phyloP scores from a whole-genome alignment of 2,888 invertebrate species.

The Lasioglossum villosulum region DNA sequence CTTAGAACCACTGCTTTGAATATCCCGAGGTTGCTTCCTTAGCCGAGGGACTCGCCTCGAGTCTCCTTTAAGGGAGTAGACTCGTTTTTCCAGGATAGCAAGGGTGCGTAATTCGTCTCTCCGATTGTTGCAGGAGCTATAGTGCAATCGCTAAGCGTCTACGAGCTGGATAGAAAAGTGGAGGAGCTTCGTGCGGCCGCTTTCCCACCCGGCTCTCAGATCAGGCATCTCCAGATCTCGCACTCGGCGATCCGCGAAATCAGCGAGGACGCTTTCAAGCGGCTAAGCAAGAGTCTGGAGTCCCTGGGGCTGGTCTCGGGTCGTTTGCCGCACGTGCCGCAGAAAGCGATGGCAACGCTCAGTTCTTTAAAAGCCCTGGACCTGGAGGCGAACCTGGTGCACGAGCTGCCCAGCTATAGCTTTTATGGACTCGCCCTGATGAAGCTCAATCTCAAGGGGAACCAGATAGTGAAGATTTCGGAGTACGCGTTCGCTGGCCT shows the following conservation, averaged over 20 bases:
- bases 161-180: conserved; percentile 93
- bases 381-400: conserved; percentile 93
- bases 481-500: conserved; percentile 94
- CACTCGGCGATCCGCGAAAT: conserved; percentile 87
- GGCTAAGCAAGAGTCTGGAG: conserved; percentile 86
- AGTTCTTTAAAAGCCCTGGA: conserved; percentile 91
- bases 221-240: conserved; percentile 91
- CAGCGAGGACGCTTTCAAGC: conserved; percentile 82
- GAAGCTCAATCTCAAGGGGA: conserved; percentile 93
- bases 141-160: conserved; percentile 94
- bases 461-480: conserved; percentile 91
- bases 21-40: background rate
- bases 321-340: conserved; percentile 90
- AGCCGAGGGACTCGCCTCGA: background rate
- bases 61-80: background rate
- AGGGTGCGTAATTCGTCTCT: background rate
- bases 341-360: conserved; percentile 91
- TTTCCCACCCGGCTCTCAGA: conserved; percentile 89
- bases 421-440: conserved; percentile 94
- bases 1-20: background rate
- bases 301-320: conserved; percentile 92
- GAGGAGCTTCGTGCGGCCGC: conserved; percentile 90
- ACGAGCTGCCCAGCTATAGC: conserved; percentile 93
- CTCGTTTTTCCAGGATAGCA: too few species aligned
- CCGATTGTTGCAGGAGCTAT: conserved; percentile 77